Conservation (phyloP, 2,797 vertebrate species). For the Argya squamiceps region DNA sequence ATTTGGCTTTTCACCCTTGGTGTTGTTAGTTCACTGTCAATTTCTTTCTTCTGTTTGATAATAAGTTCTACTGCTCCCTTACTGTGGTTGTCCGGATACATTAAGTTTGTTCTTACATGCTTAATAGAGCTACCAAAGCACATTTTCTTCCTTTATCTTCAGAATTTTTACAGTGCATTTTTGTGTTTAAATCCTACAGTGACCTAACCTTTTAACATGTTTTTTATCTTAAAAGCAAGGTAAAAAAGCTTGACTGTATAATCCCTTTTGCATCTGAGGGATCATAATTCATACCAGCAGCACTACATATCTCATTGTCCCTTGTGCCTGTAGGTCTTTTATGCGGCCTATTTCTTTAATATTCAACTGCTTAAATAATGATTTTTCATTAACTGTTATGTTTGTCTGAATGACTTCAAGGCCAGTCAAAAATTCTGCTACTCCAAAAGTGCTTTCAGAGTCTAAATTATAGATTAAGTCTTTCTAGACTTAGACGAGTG, state of each 20-base stretch:
- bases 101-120: not conserved
- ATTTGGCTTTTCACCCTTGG: not conserved
- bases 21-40: conserved; percentile 46
- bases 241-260: conserved; percentile 21
- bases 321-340: conserved; percentile 18
- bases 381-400: not conserved
- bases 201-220: conserved; percentile 20
- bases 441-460: not conserved
- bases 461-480: not conserved
- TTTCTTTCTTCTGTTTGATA: conserved; percentile 49
- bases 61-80: conserved; percentile 23
- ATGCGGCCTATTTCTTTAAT: conserved; percentile 1
- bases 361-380: not conserved
- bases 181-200: conserved; percentile 9
- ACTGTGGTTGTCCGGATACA: conserved; percentile 9
- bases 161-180: not conserved
- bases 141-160: conserved; percentile 9
- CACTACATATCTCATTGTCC: not conserved
- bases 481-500: not conserved
- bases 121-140: conserved; percentile 3
- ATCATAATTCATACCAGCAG: not conserved
- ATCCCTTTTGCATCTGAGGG: conserved; percentile 2
- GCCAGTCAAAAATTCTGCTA: not conserved
- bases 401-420: not conserved
- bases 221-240: conserved; percentile 40